These are phyloP conservation scores for Acromyrmex heyeri DNA, from an alignment of 1,140 invertebrate genomes.

Conservation along the genomic window DNA sequence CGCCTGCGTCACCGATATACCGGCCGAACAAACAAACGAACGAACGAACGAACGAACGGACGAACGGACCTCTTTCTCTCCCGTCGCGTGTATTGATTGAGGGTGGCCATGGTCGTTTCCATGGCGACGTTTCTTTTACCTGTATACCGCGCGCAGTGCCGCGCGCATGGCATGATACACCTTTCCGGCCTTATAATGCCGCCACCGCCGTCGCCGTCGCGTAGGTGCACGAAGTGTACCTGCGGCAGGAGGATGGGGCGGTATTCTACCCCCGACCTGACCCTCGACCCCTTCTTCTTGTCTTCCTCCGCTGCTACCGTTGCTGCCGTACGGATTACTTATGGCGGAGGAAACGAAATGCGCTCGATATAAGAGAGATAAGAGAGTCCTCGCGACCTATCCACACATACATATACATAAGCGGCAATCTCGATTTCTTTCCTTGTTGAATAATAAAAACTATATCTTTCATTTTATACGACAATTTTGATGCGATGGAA, in stretches of 20 bases:
- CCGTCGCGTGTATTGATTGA: constrained; percentile 83
- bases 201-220: neutral
- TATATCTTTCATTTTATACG: neutral
- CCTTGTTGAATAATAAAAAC: neutral
- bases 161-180: constrained; percentile 65
- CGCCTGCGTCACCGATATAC: constrained; percentile 77
- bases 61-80: too few relatives aligned
- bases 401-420: neutral
- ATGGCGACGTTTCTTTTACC: constrained; percentile 83
- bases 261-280: neutral
- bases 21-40: constrained; percentile 47
- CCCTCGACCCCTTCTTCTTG: neutral
- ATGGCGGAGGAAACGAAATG: constrained; percentile 25
- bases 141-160: constrained; percentile 69
- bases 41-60: neutral
- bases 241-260: constrained; percentile 14
- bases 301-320: neutral
- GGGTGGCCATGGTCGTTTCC: constrained; percentile 84
- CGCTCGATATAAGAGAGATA: constrained; percentile 47
- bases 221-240: constrained; percentile 45
- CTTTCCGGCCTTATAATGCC: constrained; percentile 54
- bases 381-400: neutral
- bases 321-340: constrained; percentile 51
- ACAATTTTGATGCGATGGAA: neutral
- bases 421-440: neutral